Evolutionary conservation across 2,113 vertebrate species (phyloP).

Genomic region (Conger conger): DNA sequence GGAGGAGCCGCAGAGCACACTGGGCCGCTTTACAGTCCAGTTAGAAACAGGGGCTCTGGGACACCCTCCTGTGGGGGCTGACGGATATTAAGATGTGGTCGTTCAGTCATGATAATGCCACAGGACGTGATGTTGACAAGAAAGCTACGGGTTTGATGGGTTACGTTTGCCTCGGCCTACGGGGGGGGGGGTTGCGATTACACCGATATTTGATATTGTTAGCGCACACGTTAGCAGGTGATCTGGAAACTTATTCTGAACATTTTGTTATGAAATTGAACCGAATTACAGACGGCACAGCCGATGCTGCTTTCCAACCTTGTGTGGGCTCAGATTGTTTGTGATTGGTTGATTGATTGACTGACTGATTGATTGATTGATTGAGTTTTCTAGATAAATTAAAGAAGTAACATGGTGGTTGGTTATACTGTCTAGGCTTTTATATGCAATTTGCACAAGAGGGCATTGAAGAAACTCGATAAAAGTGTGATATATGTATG

Average conservation of each 20-base stretch:
- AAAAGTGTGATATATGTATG: too few species aligned
- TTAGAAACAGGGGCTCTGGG: slow-evolving; percentile 18
- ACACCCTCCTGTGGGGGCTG: not conserved
- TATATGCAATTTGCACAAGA: too few species aligned
- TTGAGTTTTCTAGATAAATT: too few species aligned
- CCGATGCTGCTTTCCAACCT: not conserved
- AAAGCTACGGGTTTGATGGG: not conserved
- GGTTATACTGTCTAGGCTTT: too few species aligned
- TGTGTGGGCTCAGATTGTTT: not conserved
- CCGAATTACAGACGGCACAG: not conserved
- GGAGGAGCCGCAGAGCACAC: slow-evolving; percentile 1
- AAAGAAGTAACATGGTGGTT: too few species aligned
- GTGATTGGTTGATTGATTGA: too few species aligned
- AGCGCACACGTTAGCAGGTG: not conserved
- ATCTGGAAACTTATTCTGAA: not conserved
- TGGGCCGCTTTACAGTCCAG: slow-evolving; percentile 13
- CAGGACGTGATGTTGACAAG: not conserved
- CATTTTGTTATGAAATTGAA: not conserved
- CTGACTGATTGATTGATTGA: too few species aligned
- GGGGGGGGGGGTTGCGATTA: not conserved
- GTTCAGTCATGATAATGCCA: not conserved
- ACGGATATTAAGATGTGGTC: not conserved
- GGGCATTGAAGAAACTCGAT: too few species aligned
- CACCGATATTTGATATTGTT: not conserved
- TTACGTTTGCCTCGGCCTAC: not conserved